phyloP scores from a whole-genome alignment of 2,797 vertebrate species.

The Ispidina picta region DNA sequence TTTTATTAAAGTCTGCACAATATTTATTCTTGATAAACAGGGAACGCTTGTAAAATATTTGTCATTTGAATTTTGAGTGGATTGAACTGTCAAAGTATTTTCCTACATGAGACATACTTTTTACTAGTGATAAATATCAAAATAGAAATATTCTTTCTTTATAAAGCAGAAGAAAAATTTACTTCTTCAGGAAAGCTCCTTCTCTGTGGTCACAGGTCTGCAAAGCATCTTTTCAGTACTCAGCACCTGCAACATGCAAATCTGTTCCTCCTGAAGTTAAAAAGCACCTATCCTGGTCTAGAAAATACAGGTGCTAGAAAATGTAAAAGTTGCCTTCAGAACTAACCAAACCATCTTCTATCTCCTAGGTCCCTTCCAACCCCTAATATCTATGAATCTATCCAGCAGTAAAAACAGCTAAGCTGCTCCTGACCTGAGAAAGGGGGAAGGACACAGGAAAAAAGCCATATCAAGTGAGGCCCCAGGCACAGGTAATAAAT shows the following conservation, averaged over 20 bases:
- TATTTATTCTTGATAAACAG: background rate
- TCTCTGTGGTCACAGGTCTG: background rate
- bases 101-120: background rate
- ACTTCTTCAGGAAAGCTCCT: background rate
- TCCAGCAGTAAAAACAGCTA: background rate
- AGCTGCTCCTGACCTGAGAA: background rate
- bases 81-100: constrained; percentile 12
- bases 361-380: too few species aligned
- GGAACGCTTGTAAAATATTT: background rate
- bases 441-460: background rate
- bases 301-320: background rate
- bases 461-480: background rate
- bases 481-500: background rate
- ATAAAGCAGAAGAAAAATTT: background rate
- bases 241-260: background rate
- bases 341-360: background rate
- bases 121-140: background rate
- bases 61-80: background rate
- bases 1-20: background rate
- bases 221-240: background rate
- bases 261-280: background rate
- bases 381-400: background rate
- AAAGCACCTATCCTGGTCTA: background rate
- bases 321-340: background rate
- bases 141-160: background rate